Percentiles rank a stretch among this genome's conserved stretches.
These are phyloP conservation scores for Morus bassanus DNA, from an alignment of 2,797 vertebrate species.

Conservation along the genomic window DNA sequence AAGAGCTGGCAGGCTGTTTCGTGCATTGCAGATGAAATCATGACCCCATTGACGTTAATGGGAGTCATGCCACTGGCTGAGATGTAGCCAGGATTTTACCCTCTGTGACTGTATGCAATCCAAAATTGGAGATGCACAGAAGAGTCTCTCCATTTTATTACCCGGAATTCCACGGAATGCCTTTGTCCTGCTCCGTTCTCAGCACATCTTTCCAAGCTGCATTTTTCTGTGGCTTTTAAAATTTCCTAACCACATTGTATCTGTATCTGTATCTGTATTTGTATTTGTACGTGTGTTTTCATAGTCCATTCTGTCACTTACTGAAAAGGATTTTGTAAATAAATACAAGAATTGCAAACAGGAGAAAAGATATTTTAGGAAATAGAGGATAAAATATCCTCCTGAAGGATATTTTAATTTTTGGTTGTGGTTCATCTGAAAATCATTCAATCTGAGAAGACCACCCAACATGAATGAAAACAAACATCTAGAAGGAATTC, in stretches of 20 bases:
- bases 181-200: background rate
- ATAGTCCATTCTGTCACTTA: background rate
- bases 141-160: background rate
- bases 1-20: background rate
- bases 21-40: background rate
- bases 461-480: background rate
- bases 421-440: background rate
- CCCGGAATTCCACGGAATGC: background rate
- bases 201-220: background rate
- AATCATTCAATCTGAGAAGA: background rate
- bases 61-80: background rate
- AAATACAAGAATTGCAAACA: background rate
- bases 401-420: background rate
- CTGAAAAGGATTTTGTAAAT: conserved; percentile 14
- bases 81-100: background rate
- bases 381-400: background rate
- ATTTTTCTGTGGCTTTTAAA: background rate
- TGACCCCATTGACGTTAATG: background rate
- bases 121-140: background rate
- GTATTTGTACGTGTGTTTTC: background rate
- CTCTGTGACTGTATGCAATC: background rate
- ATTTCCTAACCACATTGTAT: background rate
- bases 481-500: background rate
- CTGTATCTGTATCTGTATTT: background rate
- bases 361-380: background rate